Evolutionary conservation across 2,888 invertebrate species (phyloP).

Genomic region (Meghimatium bilineatum): DNA sequence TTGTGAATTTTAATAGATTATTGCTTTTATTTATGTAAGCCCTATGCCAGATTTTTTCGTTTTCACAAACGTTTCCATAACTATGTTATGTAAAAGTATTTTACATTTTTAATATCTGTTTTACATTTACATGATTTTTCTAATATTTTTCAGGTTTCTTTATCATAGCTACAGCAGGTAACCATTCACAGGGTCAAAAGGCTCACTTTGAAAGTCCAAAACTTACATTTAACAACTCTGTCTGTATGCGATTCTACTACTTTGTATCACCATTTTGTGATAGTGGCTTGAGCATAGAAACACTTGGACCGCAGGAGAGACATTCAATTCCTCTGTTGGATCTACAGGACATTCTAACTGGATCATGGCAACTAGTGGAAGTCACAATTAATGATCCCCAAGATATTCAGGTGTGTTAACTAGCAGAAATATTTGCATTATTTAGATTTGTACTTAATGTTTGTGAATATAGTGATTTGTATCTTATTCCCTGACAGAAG

Average conservation of each 20-base stretch:
- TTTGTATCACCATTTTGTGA: constrained; percentile 14
- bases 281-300: constrained; percentile 14
- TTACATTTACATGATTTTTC: background rate
- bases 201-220: constrained; percentile 8
- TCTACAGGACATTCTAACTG: background rate
- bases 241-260: constrained; percentile 21
- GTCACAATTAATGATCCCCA: constrained; percentile 11
- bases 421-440: background rate
- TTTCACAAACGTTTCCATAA: too few relatives aligned
- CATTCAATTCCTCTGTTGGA: constrained; percentile 20
- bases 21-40: too few relatives aligned
- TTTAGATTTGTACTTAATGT: too few relatives aligned
- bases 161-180: constrained; percentile 3
- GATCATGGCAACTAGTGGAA: constrained; percentile 6
- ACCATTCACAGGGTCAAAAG: constrained; percentile 11
- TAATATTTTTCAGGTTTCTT: constrained; percentile 3
- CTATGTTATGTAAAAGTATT: background rate
- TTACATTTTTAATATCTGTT: background rate
- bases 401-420: constrained; percentile 10
- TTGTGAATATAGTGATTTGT: too few relatives aligned
- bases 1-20: too few relatives aligned
- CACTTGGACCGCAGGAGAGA: constrained; percentile 28
- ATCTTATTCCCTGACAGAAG: too few relatives aligned
- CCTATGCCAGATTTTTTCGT: too few relatives aligned
- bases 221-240: constrained; percentile 3